A percentile compares a stretch with the other conserved stretches of the same genome.
These are phyloP conservation scores for Poecile montanus DNA, from an alignment of 2,797 vertebrate species.

Conservation along the genomic window DNA sequence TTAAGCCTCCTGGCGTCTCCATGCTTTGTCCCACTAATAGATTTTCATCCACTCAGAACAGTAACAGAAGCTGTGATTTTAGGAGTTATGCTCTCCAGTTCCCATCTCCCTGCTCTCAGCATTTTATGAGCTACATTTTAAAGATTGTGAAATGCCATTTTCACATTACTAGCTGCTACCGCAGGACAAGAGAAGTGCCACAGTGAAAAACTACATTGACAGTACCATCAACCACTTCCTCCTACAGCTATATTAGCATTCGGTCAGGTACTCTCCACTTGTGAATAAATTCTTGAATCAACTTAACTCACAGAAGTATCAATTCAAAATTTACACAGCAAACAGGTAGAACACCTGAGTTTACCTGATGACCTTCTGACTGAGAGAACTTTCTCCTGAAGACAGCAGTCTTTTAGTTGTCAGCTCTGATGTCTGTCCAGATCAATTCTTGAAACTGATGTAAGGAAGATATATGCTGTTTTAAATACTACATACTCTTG, in stretches of 20 bases:
- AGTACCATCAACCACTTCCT: background rate
- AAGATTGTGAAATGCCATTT: background rate
- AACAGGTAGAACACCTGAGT: background rate
- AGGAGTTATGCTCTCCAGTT: background rate
- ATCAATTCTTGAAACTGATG: background rate
- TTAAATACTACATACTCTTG: background rate
- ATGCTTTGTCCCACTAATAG: background rate
- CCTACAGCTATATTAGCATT: background rate
- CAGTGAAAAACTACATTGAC: background rate
- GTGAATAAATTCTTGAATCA: background rate
- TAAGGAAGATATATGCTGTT: background rate
- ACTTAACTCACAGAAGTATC: background rate
- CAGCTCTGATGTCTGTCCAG: background rate
- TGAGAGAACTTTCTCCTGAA: no score
- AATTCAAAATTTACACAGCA: background rate
- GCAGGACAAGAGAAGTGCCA: background rate
- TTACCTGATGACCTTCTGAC: no score
- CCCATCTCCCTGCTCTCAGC: background rate
- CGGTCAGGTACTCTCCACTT: background rate
- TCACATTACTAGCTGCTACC: background rate
- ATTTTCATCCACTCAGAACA: background rate
- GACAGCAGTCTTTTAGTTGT: background rate
- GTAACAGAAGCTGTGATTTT: background rate
- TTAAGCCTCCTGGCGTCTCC: fast-evolving
- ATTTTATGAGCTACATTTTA: background rate